Base-by-base conservation (phyloP, 2,113 vertebrate species). In the Gambusia holbrooki region DNA sequence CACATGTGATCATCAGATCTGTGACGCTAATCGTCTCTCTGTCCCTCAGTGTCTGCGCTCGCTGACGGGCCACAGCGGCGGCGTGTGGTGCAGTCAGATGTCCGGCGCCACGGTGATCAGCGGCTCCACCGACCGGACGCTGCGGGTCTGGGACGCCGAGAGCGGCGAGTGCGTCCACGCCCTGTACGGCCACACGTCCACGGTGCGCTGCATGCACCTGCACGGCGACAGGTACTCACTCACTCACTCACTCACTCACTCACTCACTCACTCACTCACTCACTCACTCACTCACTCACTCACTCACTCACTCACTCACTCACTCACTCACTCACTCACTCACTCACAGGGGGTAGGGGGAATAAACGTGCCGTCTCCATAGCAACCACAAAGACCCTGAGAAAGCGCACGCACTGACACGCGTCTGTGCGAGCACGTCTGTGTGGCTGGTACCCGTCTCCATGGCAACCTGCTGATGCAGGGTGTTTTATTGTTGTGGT, bases 21-120 rank as follows among this genome's bases (percentile, higher is more conserved):
- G 15, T 1, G 0, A 10, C 10, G 9, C 35, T 35, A 10, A 35
- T 11, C 35, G 10, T 37, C 10, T 37, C 25, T 54, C 11, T 10
- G 25, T 67, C n/a, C 66, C 35, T 28, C 90, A 99, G 97, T 99
- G 97, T 93, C 93, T 98, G 92, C 95, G 97, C 87, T 98, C 97
- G 0, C 90, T 99, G 83, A 94, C 96, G 70, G 97, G 97, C 74
- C 97, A 99, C 92, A 97, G 95, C 1, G 97, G 97, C 0, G 97
- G 97, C 72, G 97, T 99, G 17, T 99, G 97, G 97, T 99, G 97
- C 76, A 98, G 97, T 62, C 97, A 99, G 92, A 98, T 99, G 97
- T 93, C 95, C 77, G 96, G 95, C 87, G 95, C 97, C 81, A 97
- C 97, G 73, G 97, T 99, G 92, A 97, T 99, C 92, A 99, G 97